Evolutionary conservation across 2,113 vertebrate genomes (phyloP).

Genomic region (Scomber scombrus): DNA sequence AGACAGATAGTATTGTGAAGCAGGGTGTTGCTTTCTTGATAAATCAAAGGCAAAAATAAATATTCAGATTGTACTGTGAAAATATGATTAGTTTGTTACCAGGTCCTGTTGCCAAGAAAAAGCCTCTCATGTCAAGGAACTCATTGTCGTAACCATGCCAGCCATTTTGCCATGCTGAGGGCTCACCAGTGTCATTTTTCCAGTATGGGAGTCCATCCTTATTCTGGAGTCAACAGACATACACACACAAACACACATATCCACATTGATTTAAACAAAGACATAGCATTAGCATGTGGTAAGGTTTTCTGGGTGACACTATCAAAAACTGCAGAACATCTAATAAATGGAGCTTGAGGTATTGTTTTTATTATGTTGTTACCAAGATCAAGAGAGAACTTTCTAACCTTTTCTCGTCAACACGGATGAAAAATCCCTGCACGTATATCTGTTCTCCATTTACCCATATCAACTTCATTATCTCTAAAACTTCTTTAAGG

Average conservation of each 20-base stretch:
- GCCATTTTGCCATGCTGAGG: constrained; percentile 91
- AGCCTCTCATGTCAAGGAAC: constrained; percentile 92
- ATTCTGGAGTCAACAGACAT: constrained; percentile 81
- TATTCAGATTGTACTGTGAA: not conserved
- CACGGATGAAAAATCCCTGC: too few relatives aligned
- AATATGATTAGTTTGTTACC: constrained; percentile 82
- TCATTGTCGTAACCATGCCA: constrained; percentile 98
- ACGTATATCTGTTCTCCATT: too few relatives aligned
- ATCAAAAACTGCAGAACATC: too few relatives aligned
- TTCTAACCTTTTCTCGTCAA: too few relatives aligned
- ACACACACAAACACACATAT: constrained; percentile 9
- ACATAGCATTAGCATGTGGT: not conserved
- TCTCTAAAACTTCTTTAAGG: too few relatives aligned
- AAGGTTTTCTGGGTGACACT: too few relatives aligned
- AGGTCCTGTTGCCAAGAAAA: constrained; percentile 94
- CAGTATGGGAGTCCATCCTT: constrained; percentile 91
- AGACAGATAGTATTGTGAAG: not conserved
- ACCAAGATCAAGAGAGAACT: too few relatives aligned
- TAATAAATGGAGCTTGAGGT: too few relatives aligned
- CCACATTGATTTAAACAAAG: not conserved
- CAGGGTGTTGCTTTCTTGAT: not conserved
- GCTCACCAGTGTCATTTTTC: constrained; percentile 88
- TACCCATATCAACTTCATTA: too few relatives aligned
- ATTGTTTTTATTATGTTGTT: too few relatives aligned
- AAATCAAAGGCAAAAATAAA: not conserved